Evolutionary conservation across 2,797 vertebrate genomes (phyloP).

Genomic region (Caiman crocodilus): DNA sequence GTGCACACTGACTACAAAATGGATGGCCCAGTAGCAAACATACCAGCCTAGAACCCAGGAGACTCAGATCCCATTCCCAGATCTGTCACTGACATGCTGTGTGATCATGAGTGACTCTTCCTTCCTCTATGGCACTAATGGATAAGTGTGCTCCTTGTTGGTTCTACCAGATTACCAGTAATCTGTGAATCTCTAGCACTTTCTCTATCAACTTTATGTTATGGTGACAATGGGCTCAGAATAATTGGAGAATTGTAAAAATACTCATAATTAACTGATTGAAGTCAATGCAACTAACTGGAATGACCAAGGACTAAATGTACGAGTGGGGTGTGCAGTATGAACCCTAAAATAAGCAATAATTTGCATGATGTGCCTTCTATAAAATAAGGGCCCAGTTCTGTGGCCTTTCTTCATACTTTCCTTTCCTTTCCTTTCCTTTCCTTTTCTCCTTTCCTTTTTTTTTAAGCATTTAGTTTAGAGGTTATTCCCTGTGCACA

Average conservation of each 20-base stretch:
- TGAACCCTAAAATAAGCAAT: neutral
- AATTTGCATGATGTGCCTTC: neutral
- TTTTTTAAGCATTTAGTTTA: neutral
- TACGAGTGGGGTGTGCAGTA: neutral
- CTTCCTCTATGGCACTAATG: no score
- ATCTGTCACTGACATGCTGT: neutral
- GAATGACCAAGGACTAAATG: neutral
- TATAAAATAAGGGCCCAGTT: neutral
- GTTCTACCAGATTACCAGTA: no score
- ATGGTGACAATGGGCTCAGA: no score
- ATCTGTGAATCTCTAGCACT: no score
- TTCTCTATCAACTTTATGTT: no score
- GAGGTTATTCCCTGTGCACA: neutral
- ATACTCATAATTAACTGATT: neutral
- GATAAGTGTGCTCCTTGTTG: no score
- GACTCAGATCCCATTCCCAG: neutral
- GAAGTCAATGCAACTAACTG: neutral
- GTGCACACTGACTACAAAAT: no score
- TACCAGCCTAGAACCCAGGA: neutral
- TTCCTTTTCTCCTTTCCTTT: neutral
- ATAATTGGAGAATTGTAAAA: neutral
- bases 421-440: neutral
- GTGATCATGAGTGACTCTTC: neutral
- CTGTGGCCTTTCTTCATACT: neutral
- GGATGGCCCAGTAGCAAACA: no score